Percentiles rank a stretch among this genome's conserved stretches.
phyloP scores from a whole-genome alignment of 2,797 vertebrate genomes.

The Hipposideros larvatus region DNA sequence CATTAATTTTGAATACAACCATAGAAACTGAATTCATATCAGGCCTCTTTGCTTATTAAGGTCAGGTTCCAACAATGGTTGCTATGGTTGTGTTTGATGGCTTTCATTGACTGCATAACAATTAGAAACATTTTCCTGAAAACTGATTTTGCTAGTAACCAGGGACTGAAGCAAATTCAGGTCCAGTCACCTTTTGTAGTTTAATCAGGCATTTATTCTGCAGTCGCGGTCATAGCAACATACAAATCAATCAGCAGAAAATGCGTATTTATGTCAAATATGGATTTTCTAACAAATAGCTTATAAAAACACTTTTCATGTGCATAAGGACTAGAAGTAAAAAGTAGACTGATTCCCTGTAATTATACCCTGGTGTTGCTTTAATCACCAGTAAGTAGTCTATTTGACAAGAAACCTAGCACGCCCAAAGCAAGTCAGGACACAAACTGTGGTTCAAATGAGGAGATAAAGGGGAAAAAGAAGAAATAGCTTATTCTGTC shows the following conservation, averaged over 20 bases:
- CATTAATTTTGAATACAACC: slow-evolving; percentile 76
- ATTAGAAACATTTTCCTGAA: slow-evolving; percentile 81
- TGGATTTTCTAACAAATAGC: slow-evolving; percentile 71
- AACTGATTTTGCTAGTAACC: slow-evolving; percentile 67
- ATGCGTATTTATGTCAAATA: slow-evolving; percentile 77
- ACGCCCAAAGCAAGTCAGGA: slow-evolving; percentile 70
- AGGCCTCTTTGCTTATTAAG: slow-evolving; percentile 77
- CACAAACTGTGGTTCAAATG: not conserved
- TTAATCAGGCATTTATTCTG: slow-evolving; percentile 65
- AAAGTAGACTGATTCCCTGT: slow-evolving; percentile 63
- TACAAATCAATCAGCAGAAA: slow-evolving; percentile 78
- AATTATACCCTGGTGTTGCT: slow-evolving; percentile 71
- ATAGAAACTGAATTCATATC: slow-evolving; percentile 84
- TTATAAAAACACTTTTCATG: slow-evolving; percentile 82
- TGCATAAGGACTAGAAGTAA: slow-evolving; percentile 76
- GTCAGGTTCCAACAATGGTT: slow-evolving; percentile 76
- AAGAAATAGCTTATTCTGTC: not conserved
- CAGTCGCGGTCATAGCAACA: slow-evolving; percentile 47
- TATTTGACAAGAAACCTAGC: slow-evolving; percentile 62
- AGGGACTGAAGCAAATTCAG: slow-evolving; percentile 69
- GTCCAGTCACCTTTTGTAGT: slow-evolving; percentile 62
- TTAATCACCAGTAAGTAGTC: slow-evolving; percentile 72
- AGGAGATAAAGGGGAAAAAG: not conserved
- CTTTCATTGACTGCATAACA: slow-evolving; percentile 77
- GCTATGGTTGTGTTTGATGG: slow-evolving; percentile 75